Evolutionary conservation across 2,113 vertebrate genomes (phyloP), one percentile per base, ranked within the genome.

Genomic region (Microcebus tavaratra): DNA sequence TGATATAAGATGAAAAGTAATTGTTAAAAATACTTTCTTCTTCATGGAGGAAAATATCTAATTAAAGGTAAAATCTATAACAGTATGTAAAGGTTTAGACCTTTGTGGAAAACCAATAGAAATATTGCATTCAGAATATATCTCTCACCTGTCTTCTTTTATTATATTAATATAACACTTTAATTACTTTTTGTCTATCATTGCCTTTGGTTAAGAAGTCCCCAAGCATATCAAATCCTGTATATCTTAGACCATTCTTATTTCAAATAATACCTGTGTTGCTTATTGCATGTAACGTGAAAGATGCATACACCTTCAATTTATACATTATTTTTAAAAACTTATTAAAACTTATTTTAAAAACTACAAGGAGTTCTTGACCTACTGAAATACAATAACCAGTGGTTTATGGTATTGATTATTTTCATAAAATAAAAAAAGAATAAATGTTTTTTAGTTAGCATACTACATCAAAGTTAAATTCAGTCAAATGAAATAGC

Each of bases 401-500:
- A 48, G 8, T 31, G 7, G 6, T 95, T 45, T 97, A 92, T 84
- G 31, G 13, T 50, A 94, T 42, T 86, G 31, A 90, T 65, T 89
- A 84, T 85, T 97, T 95, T 36, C 80, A 11, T 76, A 73, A 91
- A 91, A 76, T 72, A 36, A 97, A 97, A 96, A 39, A 39, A 96
- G 39, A 95, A 92, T 81, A 70, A 63, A 85, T 21, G 23, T 50
- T 96, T 91, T 88, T 96, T 20, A 80, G 6, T 55, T 97, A 57
- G 31, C 57, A 31, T 53, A 70, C n/a, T 92, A 83, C 57, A 97
- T 96, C 73, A 97, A 81, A 97, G 86, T 96, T 88, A 23, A 97
- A 98, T 92, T n/a, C 42, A 55, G 50, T 94, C 65, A 95, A 96
- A 96, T 84, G 95, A 82, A 94, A 67, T 67, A 90, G 82, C 68